Conservation (phyloP, 2,797 vertebrate species). For the Lophura swinhoii region DNA sequence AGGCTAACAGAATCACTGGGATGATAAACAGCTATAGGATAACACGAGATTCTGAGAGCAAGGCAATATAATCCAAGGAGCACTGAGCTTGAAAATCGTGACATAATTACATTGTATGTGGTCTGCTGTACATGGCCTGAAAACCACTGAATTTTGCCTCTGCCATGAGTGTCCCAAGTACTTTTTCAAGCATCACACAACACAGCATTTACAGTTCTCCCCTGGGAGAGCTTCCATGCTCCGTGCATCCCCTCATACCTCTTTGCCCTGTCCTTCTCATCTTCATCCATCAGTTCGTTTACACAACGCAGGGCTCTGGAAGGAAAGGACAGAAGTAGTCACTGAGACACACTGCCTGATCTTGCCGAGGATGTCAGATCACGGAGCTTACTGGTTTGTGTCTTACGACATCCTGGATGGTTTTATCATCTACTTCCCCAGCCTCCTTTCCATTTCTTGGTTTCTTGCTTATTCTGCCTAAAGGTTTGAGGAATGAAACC, state of each 20-base stretch:
- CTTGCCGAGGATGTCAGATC: background rate
- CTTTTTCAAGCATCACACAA: background rate
- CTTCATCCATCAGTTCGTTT: conserved; percentile 90
- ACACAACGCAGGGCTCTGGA: conserved; percentile 87
- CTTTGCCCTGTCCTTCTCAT: conserved; percentile 88
- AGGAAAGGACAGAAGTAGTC: conserved; percentile 57
- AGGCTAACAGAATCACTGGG: background rate
- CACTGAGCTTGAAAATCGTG: background rate
- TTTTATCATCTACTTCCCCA: background rate
- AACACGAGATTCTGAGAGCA: background rate
- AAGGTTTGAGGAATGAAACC: background rate
- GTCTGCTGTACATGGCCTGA: background rate
- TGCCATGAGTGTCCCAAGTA: background rate
- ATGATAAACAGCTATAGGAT: background rate
- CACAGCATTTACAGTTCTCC: background rate
- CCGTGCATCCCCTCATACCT: conserved; percentile 79
- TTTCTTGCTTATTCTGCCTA: background rate
- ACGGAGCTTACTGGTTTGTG: background rate
- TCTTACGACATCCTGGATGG: background rate
- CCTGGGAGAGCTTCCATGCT: background rate
- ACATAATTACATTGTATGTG: background rate
- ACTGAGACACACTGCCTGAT: background rate
- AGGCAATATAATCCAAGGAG: background rate
- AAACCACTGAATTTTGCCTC: background rate
- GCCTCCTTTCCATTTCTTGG: background rate